Percentiles rank a stretch among this genome's conserved stretches.
Conservation (phyloP, 1,140 invertebrate species). For the Littorina saxatilis region DNA sequence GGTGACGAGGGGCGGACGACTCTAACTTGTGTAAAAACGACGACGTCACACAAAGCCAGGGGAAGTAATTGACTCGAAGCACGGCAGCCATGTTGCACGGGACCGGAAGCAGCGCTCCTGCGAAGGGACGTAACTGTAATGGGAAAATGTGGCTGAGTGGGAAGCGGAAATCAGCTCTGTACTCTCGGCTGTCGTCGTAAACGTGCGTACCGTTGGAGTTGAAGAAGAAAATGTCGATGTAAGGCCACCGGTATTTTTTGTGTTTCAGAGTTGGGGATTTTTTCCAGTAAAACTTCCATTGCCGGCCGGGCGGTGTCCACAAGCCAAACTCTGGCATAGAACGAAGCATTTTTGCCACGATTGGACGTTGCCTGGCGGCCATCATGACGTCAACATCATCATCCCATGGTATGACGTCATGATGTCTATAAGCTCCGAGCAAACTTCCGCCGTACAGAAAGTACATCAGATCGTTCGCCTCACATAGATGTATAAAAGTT, state of each 20-base stretch:
- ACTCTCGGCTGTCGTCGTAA: constrained; percentile 57
- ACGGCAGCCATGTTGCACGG: constrained; percentile 57
- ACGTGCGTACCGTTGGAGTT: constrained; percentile 64
- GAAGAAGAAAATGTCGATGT: constrained; percentile 71
- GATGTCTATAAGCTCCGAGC: constrained; percentile 63
- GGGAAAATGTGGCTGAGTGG: constrained; percentile 63
- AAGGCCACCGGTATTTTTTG: constrained; percentile 64
- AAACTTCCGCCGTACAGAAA: constrained; percentile 64
- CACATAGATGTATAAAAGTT: constrained; percentile 45
- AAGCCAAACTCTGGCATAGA: constrained; percentile 29
- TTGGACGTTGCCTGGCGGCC: constrained; percentile 45
- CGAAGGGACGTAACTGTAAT: constrained; percentile 57
- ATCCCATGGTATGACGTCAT: constrained; percentile 69
- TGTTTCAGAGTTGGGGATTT: constrained; percentile 35
- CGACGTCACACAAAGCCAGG: constrained; percentile 51
- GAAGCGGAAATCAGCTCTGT: constrained; percentile 50
- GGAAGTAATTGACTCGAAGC: constrained; percentile 53
- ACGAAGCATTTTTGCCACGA: constrained; percentile 38
- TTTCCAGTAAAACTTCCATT: constrained; percentile 63
- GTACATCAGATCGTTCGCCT: constrained; percentile 53
- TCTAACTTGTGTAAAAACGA: constrained; percentile 56
- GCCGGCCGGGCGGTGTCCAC: constrained; percentile 19
- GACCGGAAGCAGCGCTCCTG: constrained; percentile 53
- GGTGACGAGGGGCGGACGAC: background rate
- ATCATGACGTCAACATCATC: constrained; percentile 70